Evolutionary conservation across 2,113 vertebrate genomes (phyloP).

Genomic region (Pelusios castaneus): DNA sequence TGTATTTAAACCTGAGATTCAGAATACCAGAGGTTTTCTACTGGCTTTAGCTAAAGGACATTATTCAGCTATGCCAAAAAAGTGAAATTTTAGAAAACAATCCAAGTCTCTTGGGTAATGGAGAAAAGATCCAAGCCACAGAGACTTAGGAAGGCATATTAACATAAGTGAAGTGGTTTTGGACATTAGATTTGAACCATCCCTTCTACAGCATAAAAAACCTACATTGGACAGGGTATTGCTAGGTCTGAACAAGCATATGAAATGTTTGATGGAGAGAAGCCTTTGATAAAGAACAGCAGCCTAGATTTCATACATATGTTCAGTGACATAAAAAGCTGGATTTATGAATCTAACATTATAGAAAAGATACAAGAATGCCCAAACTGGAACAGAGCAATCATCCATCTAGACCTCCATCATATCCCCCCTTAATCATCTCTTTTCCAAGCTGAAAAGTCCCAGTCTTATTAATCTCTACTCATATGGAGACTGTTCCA

Average conservation of each 20-base stretch:
- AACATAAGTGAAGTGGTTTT: not conserved
- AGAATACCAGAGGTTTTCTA: conserved; percentile 34
- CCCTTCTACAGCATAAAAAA: not conserved
- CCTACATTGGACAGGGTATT: not conserved
- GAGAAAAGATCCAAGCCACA: not conserved
- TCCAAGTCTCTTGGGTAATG: not conserved
- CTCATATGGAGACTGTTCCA: too few species aligned
- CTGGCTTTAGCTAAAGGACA: conserved; percentile 46
- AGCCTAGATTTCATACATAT: not conserved
- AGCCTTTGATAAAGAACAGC: not conserved
- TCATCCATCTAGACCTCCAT: too few species aligned
- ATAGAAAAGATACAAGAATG: not conserved
- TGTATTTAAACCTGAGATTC: conserved; percentile 65
- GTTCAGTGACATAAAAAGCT: not conserved
- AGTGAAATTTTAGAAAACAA: conserved; percentile 9
- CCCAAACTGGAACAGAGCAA: too few species aligned
- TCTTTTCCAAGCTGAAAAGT: too few species aligned
- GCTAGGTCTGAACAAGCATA: not conserved
- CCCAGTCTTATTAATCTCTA: too few species aligned
- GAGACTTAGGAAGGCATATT: not conserved
- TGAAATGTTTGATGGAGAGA: not conserved
- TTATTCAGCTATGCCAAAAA: conserved; percentile 15
- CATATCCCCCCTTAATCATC: too few species aligned
- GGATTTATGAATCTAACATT: not conserved
- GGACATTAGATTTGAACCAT: not conserved